Percentiles rank a stretch among this genome's conserved stretches.
phyloP scores from a whole-genome alignment of 2,797 vertebrate species.

The Trachurus trachurus region DNA sequence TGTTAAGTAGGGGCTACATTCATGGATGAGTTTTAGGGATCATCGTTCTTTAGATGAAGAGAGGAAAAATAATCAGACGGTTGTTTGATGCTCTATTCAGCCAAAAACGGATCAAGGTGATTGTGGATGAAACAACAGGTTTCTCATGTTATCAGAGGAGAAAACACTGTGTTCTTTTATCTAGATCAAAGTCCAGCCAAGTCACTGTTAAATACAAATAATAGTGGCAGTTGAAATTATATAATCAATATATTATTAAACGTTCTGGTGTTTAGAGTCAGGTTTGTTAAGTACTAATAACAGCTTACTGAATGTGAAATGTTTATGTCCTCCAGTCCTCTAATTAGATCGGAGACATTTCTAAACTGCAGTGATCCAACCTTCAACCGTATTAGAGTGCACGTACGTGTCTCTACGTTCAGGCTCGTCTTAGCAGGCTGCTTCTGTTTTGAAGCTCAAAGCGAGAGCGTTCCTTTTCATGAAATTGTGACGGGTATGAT shows the following conservation, averaged over 20 bases:
- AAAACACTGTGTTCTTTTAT: background rate
- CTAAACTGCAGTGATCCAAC: conserved; percentile 45
- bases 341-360: conserved; percentile 44
- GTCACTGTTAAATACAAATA: background rate
- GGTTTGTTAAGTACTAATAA: conserved; percentile 8
- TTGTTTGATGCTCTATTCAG: too few relatives aligned
- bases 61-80: background rate
- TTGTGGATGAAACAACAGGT: too few relatives aligned
- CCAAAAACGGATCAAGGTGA: too few relatives aligned
- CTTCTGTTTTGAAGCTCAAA: conserved; percentile 20
- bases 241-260: too few relatives aligned
- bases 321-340: conserved; percentile 17
- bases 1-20: background rate
- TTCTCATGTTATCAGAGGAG: too few relatives aligned
- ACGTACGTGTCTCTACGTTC: conserved; percentile 11
- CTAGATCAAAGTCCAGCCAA: background rate
- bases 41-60: background rate
- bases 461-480: background rate
- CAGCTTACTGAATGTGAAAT: conserved; percentile 22
- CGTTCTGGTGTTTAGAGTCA: conserved; percentile 1
- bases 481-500: conserved; percentile 11
- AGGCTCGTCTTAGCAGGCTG: conserved; percentile 21
- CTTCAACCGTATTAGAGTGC: conserved; percentile 19
- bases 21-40: background rate
- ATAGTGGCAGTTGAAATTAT: background rate